Base-by-base conservation (phyloP, 1,140 invertebrate species). In the Musca domestica region DNA sequence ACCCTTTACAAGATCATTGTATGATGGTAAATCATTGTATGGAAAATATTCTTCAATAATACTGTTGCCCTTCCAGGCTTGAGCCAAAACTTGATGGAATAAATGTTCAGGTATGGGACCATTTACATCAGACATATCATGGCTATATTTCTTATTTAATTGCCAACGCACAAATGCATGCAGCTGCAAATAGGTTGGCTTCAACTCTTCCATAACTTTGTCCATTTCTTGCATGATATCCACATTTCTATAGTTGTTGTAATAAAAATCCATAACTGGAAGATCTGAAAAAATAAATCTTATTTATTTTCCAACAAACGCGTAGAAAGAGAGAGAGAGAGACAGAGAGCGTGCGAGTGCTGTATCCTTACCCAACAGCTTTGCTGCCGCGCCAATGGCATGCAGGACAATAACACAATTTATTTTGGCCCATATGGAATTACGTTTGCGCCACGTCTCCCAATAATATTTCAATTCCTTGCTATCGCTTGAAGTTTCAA, bases 11-110 rank as follows among this genome's bases (percentile, higher is more conserved):
- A 41, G 9, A 14, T 46, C 22, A 27, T 67, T 19, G 15, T 49
- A 58, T 7, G 17, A 19, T 3, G 66, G 66, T 17, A 67, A 34
- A 3, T 46, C 10, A 6, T 67, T 14, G 17, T 47, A 17, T 19
- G 66, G 66, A 27, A 41, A 67, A 23, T 27, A 17, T 20, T 47
- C 20, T 20, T 22, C 34, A 22, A 67, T 25, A 17, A 67, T 15
- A 19, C 66, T 61, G 15, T 56, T 23, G 7, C 46, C 41, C 5
- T 19, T 61, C 91, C 91, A 94, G 0, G 82, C 81, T 77, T 94
- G 91, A 0, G 88, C 88, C 90, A 91, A 92, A 88, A 94, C 90
- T 74, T 68, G 66, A 68, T 69, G 72, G 19, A 74, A 56, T n/a
- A 75, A 23, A 67, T 78, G 74, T 5, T 74, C 71, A 0, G 71